Percentiles rank a stretch among this genome's conserved stretches.
Conservation (phyloP, 1,140 invertebrate species). For the Chelonus insularis region DNA sequence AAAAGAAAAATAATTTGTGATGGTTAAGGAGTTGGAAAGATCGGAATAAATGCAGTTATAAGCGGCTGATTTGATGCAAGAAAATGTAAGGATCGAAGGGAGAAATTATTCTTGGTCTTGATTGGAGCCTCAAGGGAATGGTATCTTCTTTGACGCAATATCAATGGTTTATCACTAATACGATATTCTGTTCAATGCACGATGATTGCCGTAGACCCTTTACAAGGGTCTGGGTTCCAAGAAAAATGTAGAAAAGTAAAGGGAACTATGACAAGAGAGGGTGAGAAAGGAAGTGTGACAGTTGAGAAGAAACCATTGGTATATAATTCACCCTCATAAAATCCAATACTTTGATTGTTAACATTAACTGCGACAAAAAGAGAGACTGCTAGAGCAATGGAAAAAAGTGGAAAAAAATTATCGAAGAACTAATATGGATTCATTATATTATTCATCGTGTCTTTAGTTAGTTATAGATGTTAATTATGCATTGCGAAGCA, state of each 20-base stretch:
- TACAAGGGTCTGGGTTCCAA: constrained; percentile 20
- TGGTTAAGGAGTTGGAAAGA: neutral
- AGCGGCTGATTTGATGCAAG: constrained; percentile 15
- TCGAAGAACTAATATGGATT: too few species aligned
- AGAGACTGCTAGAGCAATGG: too few species aligned
- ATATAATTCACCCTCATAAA: too few species aligned
- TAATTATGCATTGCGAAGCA: too few species aligned
- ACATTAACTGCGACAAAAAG: too few species aligned
- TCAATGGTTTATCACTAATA: constrained; percentile 57
- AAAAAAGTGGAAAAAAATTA: too few species aligned
- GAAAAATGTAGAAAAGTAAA: constrained; percentile 1
- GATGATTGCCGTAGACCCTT: constrained; percentile 45
- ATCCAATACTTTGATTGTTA: too few species aligned
- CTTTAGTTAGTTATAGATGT: too few species aligned
- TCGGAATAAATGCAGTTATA: constrained; percentile 11
- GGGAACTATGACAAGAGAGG: neutral
- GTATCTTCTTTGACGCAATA: constrained; percentile 44
- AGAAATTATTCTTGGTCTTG: constrained; percentile 55
- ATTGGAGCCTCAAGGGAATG: constrained; percentile 54
- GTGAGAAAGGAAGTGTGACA: neutral
- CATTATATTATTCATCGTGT: too few species aligned
- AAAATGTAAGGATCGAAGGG: constrained; percentile 22
- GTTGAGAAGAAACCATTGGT: too few species aligned
- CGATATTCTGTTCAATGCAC: constrained; percentile 52
- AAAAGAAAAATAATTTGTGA: constrained; percentile 7